Base-by-base conservation (phyloP, 2,113 vertebrate species). In the Aramus guarauna region DNA sequence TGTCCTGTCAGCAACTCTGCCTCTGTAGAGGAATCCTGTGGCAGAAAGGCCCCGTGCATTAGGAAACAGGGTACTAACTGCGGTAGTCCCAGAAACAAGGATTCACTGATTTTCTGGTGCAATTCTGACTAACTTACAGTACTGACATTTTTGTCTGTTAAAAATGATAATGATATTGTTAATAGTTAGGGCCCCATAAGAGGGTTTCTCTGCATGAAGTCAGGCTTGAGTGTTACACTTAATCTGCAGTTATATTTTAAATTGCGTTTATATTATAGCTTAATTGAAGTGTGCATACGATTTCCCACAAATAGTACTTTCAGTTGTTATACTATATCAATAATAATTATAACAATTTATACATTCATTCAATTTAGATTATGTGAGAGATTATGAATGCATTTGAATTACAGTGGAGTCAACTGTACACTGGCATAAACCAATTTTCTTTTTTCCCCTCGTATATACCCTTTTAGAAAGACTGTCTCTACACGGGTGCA, bases 231-330 rank as follows among this genome's bases (percentile, higher is more conserved):
- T 96, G 80, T 88, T 58, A 85, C 87, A 82, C 69, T 95, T 97
- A 95, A 95, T 93, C 91, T 91, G 55, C 93, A 91, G 88, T 82
- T 89, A 89, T 66, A 72, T 91, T 96, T 96, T 81, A 93, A 97
- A 96, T 90, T 94, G 91, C 85, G 92, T 95, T 91, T 95, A 93
- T 85, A 95, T 95, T 88, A 89, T 74, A 93, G 83, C 48, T 88
- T 96, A 96, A 96, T 96, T 97, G 93, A 94, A 95, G 84, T 86
- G 78, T 83, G 78, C 81, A 76, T 88, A 81, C 3, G 2, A 81
- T 95, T 96, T 94, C 69, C 73, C 64, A 92, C 78, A 90, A 96
- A 96, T 68, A 86, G 15, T 50, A 58, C 80, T 93, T 92, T 88
- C 60, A 89, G 67, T 94, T 93, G 56, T 87, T 93, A 68, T 34